Evolutionary conservation across 1,140 invertebrate species (phyloP).

Genomic region (Drosophila grimshawi): DNA sequence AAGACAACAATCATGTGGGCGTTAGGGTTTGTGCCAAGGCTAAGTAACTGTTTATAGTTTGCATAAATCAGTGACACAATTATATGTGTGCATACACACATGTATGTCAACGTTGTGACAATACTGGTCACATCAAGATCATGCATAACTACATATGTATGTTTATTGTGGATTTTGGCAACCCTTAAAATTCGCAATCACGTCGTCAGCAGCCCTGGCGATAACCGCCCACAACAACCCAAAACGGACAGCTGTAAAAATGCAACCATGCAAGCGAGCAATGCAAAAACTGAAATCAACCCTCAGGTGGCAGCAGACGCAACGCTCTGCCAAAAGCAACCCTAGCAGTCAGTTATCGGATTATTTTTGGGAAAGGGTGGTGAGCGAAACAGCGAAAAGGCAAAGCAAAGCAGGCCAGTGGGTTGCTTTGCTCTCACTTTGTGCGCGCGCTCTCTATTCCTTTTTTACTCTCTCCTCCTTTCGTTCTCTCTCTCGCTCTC

Average conservation of each 20-base stretch:
- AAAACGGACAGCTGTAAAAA: conserved; percentile 57
- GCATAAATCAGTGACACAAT: conserved; percentile 13
- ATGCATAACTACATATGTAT: neutral
- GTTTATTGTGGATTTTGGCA: neutral
- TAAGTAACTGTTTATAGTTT: conserved; percentile 18
- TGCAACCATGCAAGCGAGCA: conserved; percentile 63
- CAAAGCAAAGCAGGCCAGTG: conserved; percentile 19
- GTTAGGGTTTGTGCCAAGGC: conserved; percentile 34
- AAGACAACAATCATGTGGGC: conserved; percentile 16
- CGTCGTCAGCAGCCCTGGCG: conserved; percentile 48
- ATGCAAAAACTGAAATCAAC: conserved; percentile 44
- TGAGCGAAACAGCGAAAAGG: conserved; percentile 10
- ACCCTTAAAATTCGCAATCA: neutral
- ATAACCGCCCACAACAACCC: conserved; percentile 33
- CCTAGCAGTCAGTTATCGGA: conserved; percentile 20
- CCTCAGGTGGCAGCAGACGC: conserved; percentile 32
- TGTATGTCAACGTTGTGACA: neutral
- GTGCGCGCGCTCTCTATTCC: too few species aligned
- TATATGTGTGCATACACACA: neutral
- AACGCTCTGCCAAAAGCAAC: conserved; percentile 23
- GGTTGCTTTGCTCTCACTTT: conserved; percentile 5
- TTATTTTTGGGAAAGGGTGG: conserved; percentile 41
- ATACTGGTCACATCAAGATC: conserved; percentile 9
- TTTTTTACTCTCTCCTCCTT: neutral
- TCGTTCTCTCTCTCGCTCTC: neutral